Base-by-base conservation (phyloP, 1,140 invertebrate genomes). In the Plutomurus gul region DNA sequence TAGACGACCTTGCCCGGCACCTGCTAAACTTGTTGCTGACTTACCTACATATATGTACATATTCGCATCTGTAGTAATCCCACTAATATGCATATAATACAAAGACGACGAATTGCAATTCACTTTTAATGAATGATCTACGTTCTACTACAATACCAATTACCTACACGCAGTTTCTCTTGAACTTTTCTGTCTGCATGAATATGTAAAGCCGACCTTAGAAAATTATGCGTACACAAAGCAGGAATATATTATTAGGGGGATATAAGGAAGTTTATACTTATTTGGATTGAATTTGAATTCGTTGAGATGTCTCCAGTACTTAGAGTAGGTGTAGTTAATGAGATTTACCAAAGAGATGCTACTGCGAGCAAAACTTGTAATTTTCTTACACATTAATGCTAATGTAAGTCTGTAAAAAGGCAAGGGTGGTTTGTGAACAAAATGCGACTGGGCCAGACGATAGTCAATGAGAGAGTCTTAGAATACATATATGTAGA, bases 11-110 rank as follows among this genome's bases (percentile, higher is more conserved):
- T 65, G 56, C 56, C 56, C 56, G 56, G 27, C 56, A 65, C 56
- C 56, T 65, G 56, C 56, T 65, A 33, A 65, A 65, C 56, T 65
- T 65, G 56, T 65, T 65, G 56, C 56, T 30, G 56, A 65, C 56
- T 65, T 65, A n/a, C n/a, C n/a, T n/a, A n/a, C n/a, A 65, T 65
- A 65, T 65, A 11, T 60, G 8, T 33, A n/a, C 6, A 16, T 60
- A 8, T 60, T 2, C 2, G 39, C 39, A 43, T 3, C 39, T 43
- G n/a, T 1, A n/a, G 39, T 43, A n/a, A 43, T 43, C 11, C 11
- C 39, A 43, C 10, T 65, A 30, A n/a, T n/a, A 13, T 65, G 20
- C 56, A n/a, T n/a, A n/a, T 33, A 65, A 65, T 65, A 33, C 51
- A 30, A 25, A 30, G 30, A 65, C 56, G n/a, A n/a, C n/a, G n/a